Evolutionary conservation across 2,888 invertebrate species (phyloP), one percentile per base, ranked within the genome.

Genomic region (Myathropa florea): DNA sequence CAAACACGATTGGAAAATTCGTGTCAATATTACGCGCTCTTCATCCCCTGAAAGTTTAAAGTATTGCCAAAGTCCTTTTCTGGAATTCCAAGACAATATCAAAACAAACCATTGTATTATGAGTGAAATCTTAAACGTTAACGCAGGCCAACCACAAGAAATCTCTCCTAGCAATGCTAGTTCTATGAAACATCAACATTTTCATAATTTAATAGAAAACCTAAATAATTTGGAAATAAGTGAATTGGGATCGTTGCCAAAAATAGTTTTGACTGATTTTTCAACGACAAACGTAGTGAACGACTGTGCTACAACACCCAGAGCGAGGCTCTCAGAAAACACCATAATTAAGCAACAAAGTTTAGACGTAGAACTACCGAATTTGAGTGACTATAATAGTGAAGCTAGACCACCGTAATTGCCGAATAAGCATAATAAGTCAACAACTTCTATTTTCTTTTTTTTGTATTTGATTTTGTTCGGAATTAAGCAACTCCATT

Each of bases 231-330:
- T 92, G 73, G 90, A 90, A 72, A 84, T 92, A 77, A 89, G 88
- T 70, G 90, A 91, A 75, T 78, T 86, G 33, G 84, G 72, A 26
- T 79, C 78, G 64, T 88, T 92, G 79, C 92, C 92, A 64, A 91
- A 90, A 88, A 92, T 92, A 14, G 91, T 92, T 39, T 88, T 92
- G 65, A 92, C 92, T 33, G 92, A 92, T 87, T 92, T 90, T 63
- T 91, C 89, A 70, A 83, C 88, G 39, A 24, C 65, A 21, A 57
- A 39, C 10, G 18, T 12, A 67, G 70, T 89, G 82, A 88, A 85
- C 88, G 83, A 75, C 36, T 61, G 46, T 30, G 21, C 9, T 18
- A 60, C 65, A 70, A 57, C 76, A 36, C 9, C 36, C 21, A 68
- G 59, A 64, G 55, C 24, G 30, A 76, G 75, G 30, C 33, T 64